Base-by-base conservation (phyloP, 2,888 invertebrate genomes). In the Drosophila cognata region DNA sequence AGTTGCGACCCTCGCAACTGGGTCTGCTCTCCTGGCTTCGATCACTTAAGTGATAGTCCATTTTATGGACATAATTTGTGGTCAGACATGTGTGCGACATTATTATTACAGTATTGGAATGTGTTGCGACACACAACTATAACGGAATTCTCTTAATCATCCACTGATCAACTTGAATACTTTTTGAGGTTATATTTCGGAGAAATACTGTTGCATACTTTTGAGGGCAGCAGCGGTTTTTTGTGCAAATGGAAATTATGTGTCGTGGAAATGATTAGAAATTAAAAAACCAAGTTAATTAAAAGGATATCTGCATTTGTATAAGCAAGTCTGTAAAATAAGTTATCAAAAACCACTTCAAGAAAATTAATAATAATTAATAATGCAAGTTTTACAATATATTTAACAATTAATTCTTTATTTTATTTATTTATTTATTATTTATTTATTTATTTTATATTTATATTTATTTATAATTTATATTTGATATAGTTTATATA, bases 21-120 rank as follows among this genome's bases (percentile, higher is more conserved):
- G 50, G 28, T 43, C 41, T 41, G 46, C 38, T 67, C 21, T n/a
- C 5, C 58, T 46, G 10, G 31, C 18, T 48, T 33, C 65, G 85
- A 87, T 82, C 88, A 82, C 75, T 89, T 80, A 86, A 88, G 88
- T 85, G 88, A 89, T 84, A 84, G 85, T 80, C 79, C 81, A 83
- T 86, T 90, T 88, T 85, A 85, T 81, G 83, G 81, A 75, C 83
- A 88, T 89, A 82, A 82, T 88, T 85, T 70, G 76, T 79, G 79
- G 74, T 74, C 71, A 71, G 57, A 60, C 80, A 77, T 89, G 85
- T 88, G 82, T 84, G 89, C 82, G 82, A 84, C 79, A 81, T 89
- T 89, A 89, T 87, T 87, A 77, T 79, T 73, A 46, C 0, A 46
- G 31, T 53, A 33, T 33, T n/a, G 87, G 81, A 83, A 76, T 87